Evolutionary conservation across 2,797 vertebrate genomes (phyloP), one percentile per base, ranked within the genome.

Genomic region (Tapera naevia): DNA sequence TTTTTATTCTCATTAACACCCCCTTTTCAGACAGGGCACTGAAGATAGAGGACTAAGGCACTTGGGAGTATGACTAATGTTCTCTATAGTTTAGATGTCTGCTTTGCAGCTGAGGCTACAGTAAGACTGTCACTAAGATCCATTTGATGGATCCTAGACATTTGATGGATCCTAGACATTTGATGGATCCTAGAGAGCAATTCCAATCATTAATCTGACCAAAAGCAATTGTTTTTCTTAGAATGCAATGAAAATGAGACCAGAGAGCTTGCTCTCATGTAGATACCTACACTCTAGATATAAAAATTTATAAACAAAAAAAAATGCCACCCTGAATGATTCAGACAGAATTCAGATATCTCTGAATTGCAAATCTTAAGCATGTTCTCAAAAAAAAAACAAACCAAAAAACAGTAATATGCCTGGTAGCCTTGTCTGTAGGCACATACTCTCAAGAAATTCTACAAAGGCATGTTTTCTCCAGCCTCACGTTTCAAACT

Each of bases 331-430:
- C 16, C 41, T 23, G 21, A 70, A 57, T 33, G 33, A 70, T 71
- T 81, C 58, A 71, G 43, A 45, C 32, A 79, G 15, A 82, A 53
- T 46, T 75, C n/a, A 41, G 21, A 27, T 45, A 35, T 18, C 43
- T 45, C 39, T 33, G 51, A 79, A 76, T 24, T 32, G 10, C 39
- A 92, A 50, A 75, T 17, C 23, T 46, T 61, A 50, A 28, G 45
- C 39, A 72, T 21, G 17, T 61, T 88, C 18, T 15, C 25, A 58
- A 50, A 62, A 46, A 35, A n/a, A n/a, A n/a, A n/a, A n/a, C n/a
- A n/a, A n/a, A n/a, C n/a, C n/a, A 48, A 39, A 66, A 13, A 1
- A 8, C n/a, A 86, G 12, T 51, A 64, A 56, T 0, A 0, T 41
- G 19, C 17, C 21, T 67, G 7, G 39, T 51, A 32, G 33, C 50